These are phyloP conservation scores for Drosophila basisetae DNA, from an alignment of 2,888 invertebrate species.

Conservation along the genomic window DNA sequence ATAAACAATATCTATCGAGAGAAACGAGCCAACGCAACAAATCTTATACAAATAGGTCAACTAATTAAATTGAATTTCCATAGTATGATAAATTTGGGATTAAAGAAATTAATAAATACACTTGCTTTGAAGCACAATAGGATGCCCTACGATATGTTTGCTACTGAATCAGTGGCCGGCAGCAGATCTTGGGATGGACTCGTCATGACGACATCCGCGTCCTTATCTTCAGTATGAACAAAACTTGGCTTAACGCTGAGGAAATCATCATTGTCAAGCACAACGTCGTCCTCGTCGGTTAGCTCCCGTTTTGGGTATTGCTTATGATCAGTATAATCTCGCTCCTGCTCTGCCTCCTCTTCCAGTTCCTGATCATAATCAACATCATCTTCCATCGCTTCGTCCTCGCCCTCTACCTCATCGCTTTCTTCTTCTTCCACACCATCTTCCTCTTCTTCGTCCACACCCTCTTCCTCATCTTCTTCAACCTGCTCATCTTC, in stretches of 20 bases:
- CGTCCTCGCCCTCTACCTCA: background rate
- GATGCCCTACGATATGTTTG: slow-evolving; percentile 32
- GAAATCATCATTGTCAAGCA: slow-evolving; percentile 63
- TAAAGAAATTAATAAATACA: slow-evolving; percentile 18
- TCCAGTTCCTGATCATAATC: slow-evolving; percentile 15
- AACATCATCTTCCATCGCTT: slow-evolving; percentile 3
- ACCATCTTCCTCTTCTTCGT: background rate
- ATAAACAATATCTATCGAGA: slow-evolving; percentile 25
- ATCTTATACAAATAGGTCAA: slow-evolving; percentile 47
- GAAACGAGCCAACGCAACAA: slow-evolving; percentile 50
- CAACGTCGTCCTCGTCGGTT: slow-evolving; percentile 44
- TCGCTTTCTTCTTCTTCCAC: background rate
- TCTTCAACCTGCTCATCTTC: background rate
- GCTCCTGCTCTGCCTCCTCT: background rate
- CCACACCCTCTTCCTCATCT: background rate
- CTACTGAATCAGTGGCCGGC: slow-evolving; percentile 11
- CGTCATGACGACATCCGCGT: slow-evolving; percentile 37
- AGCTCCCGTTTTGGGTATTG: slow-evolving; percentile 4
- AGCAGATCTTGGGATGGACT: slow-evolving; percentile 31
- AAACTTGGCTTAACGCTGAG: slow-evolving; percentile 53
- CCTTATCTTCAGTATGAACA: slow-evolving; percentile 22
- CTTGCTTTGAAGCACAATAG: slow-evolving; percentile 23
- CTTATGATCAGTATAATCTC: background rate
- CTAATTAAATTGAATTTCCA: slow-evolving; percentile 36
- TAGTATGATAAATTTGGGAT: background rate